phyloP scores from a whole-genome alignment of 2,797 vertebrate species.

The Ataeniobius toweri region DNA sequence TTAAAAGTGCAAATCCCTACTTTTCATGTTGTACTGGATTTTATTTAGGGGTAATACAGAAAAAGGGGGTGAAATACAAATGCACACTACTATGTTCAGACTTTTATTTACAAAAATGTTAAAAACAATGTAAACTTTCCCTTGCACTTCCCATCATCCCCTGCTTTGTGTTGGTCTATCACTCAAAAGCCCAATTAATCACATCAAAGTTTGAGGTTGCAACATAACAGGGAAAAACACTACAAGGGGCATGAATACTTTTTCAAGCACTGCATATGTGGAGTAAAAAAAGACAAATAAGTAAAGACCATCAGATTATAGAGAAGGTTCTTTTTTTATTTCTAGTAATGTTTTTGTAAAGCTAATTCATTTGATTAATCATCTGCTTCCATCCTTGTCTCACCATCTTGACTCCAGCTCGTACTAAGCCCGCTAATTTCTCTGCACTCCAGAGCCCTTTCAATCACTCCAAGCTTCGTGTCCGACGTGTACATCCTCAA shows the following conservation, averaged over 20 bases:
- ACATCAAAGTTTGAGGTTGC: background rate
- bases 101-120: background rate
- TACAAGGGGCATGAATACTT: background rate
- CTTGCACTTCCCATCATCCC: too few relatives aligned
- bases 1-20: background rate
- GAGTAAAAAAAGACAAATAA: conserved; percentile 11
- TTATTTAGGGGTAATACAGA: background rate
- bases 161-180: too few relatives aligned
- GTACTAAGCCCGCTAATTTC: conserved; percentile 57
- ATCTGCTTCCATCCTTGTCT: conserved; percentile 49
- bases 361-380: conserved; percentile 58
- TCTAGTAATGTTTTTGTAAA: conserved; percentile 38
- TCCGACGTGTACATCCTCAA: conserved; percentile 22
- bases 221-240: background rate
- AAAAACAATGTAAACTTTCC: background rate
- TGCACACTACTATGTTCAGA: background rate
- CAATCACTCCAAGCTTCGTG: conserved; percentile 40
- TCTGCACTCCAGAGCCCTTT: conserved; percentile 34
- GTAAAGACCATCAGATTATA: conserved; percentile 9
- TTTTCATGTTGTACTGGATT: background rate
- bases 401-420: conserved; percentile 44
- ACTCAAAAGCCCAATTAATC: too few relatives aligned
- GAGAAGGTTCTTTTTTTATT: conserved; percentile 27
- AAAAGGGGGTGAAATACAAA: too few relatives aligned
- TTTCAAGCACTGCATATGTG: background rate